phyloP scores from a whole-genome alignment of 2,113 vertebrate species.

The Chroicocephalus ridibundus region DNA sequence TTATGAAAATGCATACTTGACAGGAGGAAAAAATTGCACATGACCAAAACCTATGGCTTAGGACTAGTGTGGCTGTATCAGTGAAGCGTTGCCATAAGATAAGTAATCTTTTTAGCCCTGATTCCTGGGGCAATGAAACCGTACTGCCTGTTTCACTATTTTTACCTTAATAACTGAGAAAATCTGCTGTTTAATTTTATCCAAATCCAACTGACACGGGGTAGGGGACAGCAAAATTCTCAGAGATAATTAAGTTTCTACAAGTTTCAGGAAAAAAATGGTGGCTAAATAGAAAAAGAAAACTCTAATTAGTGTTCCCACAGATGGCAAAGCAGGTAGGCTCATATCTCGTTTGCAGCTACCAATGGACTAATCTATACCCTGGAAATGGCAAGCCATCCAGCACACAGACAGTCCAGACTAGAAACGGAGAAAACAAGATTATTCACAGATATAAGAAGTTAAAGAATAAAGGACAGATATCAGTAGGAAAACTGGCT shows the following conservation, averaged over 20 bases:
- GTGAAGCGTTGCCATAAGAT: background rate
- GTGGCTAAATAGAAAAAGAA: background rate
- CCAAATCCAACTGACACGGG: background rate
- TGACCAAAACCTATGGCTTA: background rate
- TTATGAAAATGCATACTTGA: background rate
- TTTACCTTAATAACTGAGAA: background rate
- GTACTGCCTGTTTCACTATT: background rate
- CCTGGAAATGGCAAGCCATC: background rate
- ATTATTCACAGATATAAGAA: background rate
- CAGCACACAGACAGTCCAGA: background rate
- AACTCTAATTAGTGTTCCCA: background rate
- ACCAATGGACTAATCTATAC: background rate
- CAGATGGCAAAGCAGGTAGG: slow-evolving; percentile 2
- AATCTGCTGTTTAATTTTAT: background rate
- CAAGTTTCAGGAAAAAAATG: background rate
- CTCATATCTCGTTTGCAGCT: background rate
- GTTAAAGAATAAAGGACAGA: background rate
- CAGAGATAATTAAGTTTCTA: background rate
- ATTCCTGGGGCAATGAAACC: background rate
- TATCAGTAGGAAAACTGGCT: background rate
- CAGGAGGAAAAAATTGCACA: background rate
- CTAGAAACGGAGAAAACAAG: background rate
- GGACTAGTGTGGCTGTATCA: background rate
- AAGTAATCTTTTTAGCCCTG: background rate
- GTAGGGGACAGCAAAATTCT: background rate